A percentile compares a stretch with the other conserved stretches of the same genome.
Conservation (phyloP, 92 coral and sea anemone genomes). For the Anthopleura xanthogrammica region DNA sequence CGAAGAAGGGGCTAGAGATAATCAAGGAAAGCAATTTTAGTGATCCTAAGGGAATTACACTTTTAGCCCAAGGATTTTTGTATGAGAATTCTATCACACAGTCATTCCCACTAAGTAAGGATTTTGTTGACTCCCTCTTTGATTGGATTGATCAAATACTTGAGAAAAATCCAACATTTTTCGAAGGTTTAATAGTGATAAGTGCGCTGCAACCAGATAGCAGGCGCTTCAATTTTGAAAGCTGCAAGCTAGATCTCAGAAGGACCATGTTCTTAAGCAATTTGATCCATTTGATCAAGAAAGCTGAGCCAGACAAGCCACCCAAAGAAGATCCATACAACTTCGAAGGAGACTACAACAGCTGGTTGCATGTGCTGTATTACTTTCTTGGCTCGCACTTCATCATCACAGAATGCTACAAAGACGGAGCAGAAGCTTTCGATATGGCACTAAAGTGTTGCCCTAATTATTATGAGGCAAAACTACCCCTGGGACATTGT, state of each 20-base stretch:
- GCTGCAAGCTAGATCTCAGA: slow-evolving; percentile 25
- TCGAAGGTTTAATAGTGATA: slow-evolving; percentile 55
- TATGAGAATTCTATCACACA: slow-evolving; percentile 53
- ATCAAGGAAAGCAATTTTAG: slow-evolving; percentile 56
- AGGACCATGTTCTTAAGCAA: slow-evolving; percentile 40
- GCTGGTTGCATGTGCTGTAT: slow-evolving; percentile 69
- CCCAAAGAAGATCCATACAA: slow-evolving; percentile 39
- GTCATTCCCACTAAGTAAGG: neutral
- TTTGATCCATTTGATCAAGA: slow-evolving; percentile 50
- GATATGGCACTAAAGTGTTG: slow-evolving; percentile 57
- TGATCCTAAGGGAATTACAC: slow-evolving; percentile 47
- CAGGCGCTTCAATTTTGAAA: neutral
- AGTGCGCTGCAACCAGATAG: neutral
- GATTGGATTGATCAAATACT: slow-evolving; percentile 3
- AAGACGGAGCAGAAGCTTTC: slow-evolving; percentile 66
- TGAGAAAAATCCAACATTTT: slow-evolving; percentile 35
- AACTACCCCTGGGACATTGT: slow-evolving; percentile 51
- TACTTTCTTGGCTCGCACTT: slow-evolving; percentile 34
- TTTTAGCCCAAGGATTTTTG: slow-evolving; percentile 54
- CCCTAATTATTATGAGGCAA: slow-evolving; percentile 56
- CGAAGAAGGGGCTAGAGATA: slow-evolving; percentile 51
- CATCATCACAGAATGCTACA: slow-evolving; percentile 19
- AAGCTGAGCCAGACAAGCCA: slow-evolving; percentile 39
- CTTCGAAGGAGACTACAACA: slow-evolving; percentile 57
- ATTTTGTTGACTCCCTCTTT: neutral